Conservation (phyloP, 1,140 invertebrate species). For the Drosophila rufa region DNA sequence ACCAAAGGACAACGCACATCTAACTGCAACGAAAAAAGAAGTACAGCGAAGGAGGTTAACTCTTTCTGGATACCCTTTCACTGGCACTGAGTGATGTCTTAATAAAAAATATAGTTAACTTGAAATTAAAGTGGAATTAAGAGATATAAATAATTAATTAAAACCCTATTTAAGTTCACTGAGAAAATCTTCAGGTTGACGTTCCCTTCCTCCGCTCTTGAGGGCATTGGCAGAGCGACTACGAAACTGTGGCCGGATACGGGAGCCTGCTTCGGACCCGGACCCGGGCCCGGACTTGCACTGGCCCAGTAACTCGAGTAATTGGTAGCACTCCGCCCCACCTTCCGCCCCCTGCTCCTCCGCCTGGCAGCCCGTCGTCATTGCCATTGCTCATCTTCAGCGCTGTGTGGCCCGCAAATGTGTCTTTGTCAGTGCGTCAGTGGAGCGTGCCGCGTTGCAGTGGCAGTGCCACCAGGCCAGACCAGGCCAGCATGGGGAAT, state of each 20-base stretch:
- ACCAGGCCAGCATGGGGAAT: slow-evolving; percentile 17
- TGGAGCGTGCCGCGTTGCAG: slow-evolving; percentile 62
- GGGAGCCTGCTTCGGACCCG: slow-evolving; percentile 21
- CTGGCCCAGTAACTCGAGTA: slow-evolving; percentile 74
- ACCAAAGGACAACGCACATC: slow-evolving; percentile 54
- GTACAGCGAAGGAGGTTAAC: neutral
- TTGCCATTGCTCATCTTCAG: slow-evolving; percentile 48
- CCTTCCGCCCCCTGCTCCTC: neutral
- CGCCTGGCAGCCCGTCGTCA: slow-evolving; percentile 26
- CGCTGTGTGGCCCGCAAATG: slow-evolving; percentile 55
- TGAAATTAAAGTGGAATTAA: neutral
- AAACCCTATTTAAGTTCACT: neutral
- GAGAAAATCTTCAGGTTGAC: neutral
- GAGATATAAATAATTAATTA: neutral
- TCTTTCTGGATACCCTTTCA: slow-evolving; percentile 1
- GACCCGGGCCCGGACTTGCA: slow-evolving; percentile 34
- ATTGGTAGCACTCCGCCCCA: slow-evolving; percentile 55
- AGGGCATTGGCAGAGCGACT: slow-evolving; percentile 14
- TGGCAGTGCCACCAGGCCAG: slow-evolving; percentile 13
- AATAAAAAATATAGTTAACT: neutral
- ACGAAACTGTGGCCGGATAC: slow-evolving; percentile 46
- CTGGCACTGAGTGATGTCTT: too few relatives aligned
- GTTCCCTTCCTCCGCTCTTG: neutral
- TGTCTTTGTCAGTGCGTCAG: slow-evolving; percentile 78
- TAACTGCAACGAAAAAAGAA: slow-evolving; percentile 19